Percentiles rank a stretch among this genome's conserved stretches.
phyloP scores from a whole-genome alignment of 2,797 vertebrate genomes.

The Protonibea diacanthus region DNA sequence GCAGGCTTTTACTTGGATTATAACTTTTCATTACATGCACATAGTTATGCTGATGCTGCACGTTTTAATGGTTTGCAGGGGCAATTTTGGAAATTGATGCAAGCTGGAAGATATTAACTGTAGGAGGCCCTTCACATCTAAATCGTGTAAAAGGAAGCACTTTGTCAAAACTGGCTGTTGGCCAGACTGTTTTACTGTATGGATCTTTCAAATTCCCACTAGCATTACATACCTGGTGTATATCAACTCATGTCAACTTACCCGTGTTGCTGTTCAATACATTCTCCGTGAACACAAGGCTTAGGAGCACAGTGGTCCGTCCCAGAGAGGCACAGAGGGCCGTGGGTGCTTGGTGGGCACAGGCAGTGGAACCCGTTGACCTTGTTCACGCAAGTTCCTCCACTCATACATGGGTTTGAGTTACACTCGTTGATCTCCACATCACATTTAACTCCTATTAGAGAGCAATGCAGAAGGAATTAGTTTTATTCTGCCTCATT shows the following conservation, averaged over 20 bases:
- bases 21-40: background rate
- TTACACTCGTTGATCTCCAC: conserved; percentile 91
- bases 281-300: conserved; percentile 90
- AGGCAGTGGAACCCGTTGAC: conserved; percentile 89
- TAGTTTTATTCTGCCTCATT: background rate
- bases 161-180: background rate
- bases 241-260: conserved; percentile 61
- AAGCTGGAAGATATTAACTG: background rate
- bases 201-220: background rate
- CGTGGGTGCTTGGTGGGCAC: conserved; percentile 90
- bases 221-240: background rate
- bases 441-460: conserved; percentile 88
- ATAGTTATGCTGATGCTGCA: background rate
- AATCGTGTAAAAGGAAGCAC: background rate
- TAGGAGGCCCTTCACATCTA: background rate
- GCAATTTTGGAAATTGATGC: background rate
- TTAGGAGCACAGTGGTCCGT: conserved; percentile 89
- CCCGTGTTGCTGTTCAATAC: conserved; percentile 88
- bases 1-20: background rate
- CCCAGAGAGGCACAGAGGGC: conserved; percentile 90
- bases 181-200: background rate
- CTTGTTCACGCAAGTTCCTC: conserved; percentile 90
- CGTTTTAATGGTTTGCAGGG: background rate
- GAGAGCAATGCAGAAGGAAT: conserved; percentile 26
- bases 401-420: conserved; percentile 92